These are phyloP conservation scores for Epinotia brunnichana DNA, from an alignment of 2,888 invertebrate species.

Conservation along the genomic window DNA sequence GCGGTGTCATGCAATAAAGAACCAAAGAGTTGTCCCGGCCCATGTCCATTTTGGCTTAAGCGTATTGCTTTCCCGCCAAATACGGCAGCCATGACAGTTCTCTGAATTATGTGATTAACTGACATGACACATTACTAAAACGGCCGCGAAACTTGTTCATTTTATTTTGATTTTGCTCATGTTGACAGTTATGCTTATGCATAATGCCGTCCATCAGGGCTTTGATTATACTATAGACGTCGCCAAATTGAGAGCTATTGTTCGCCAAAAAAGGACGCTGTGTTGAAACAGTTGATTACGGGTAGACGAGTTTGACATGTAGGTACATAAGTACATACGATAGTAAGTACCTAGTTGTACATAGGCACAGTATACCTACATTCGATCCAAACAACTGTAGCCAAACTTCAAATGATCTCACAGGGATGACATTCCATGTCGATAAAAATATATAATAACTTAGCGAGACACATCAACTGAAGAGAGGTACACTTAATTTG, in stretches of 20 bases:
- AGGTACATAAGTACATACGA: not conserved
- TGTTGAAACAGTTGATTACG: slow-evolving; percentile 38
- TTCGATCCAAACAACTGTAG: too few species aligned
- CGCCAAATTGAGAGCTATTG: slow-evolving; percentile 65
- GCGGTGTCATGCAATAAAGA: slow-evolving; percentile 73
- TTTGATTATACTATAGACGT: slow-evolving; percentile 71
- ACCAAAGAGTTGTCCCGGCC: slow-evolving; percentile 67
- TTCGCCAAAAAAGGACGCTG: slow-evolving; percentile 51
- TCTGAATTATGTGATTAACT: slow-evolving; percentile 80
- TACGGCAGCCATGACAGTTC: slow-evolving; percentile 79
- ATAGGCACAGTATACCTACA: too few species aligned
- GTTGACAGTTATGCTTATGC: slow-evolving; percentile 63
- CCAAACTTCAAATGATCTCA: too few species aligned
- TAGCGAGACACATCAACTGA: too few species aligned
- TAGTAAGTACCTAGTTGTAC: too few species aligned
- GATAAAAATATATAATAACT: too few species aligned
- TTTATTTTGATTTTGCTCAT: slow-evolving; percentile 65
- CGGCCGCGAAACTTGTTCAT: slow-evolving; percentile 64
- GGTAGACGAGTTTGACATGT: slow-evolving; percentile 24
- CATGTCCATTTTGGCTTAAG: slow-evolving; percentile 77
- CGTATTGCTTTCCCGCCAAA: slow-evolving; percentile 83
- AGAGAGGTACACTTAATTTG: too few species aligned
- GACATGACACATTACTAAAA: slow-evolving; percentile 67
- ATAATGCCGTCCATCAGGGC: slow-evolving; percentile 64
- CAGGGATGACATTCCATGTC: too few species aligned